A percentile compares a stretch with the other conserved stretches of the same genome.
Evolutionary conservation across 1,140 invertebrate genomes (phyloP).

Genomic region (Orius insidiosus): DNA sequence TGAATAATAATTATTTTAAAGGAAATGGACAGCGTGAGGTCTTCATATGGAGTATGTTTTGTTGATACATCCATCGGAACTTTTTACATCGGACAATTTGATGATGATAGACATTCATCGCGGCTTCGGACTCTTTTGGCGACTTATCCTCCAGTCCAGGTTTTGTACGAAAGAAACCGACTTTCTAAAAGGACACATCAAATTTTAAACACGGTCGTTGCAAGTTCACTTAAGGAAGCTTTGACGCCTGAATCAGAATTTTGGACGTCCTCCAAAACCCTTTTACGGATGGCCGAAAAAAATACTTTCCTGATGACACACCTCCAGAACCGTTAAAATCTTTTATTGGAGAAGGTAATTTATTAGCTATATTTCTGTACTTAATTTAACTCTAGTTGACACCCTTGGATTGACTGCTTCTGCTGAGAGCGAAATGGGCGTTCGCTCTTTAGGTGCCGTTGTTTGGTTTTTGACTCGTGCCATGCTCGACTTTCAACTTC

Average conservation of each 20-base stretch:
- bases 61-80: slow-evolving; percentile 86
- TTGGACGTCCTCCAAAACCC: slow-evolving; percentile 54
- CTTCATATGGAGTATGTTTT: slow-evolving; percentile 75
- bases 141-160: slow-evolving; percentile 72
- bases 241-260: slow-evolving; percentile 49
- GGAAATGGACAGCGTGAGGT: slow-evolving; percentile 18
- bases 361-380: slow-evolving; percentile 12
- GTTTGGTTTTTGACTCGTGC: slow-evolving; percentile 69
- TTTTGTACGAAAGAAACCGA: slow-evolving; percentile 40
- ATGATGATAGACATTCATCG: slow-evolving; percentile 79
- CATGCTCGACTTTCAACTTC: slow-evolving; percentile 73
- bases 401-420: slow-evolving; percentile 54
- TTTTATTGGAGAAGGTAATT: slow-evolving; percentile 51
- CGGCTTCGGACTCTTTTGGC: slow-evolving; percentile 74
- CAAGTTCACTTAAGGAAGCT: slow-evolving; percentile 45
- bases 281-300: slow-evolving; percentile 53
- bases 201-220: slow-evolving; percentile 44
- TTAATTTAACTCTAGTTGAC: slow-evolving; percentile 37
- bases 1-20: too few relatives aligned
- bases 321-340: slow-evolving; percentile 53
- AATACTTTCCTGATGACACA: slow-evolving; percentile 52
- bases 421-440: slow-evolving; percentile 48
- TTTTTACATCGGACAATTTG: slow-evolving; percentile 82
- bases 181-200: slow-evolving; percentile 40
- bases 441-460: slow-evolving; percentile 68